Base-by-base conservation (phyloP, 2,888 invertebrate genomes). In the Ichneumoninae sp. region DNA sequence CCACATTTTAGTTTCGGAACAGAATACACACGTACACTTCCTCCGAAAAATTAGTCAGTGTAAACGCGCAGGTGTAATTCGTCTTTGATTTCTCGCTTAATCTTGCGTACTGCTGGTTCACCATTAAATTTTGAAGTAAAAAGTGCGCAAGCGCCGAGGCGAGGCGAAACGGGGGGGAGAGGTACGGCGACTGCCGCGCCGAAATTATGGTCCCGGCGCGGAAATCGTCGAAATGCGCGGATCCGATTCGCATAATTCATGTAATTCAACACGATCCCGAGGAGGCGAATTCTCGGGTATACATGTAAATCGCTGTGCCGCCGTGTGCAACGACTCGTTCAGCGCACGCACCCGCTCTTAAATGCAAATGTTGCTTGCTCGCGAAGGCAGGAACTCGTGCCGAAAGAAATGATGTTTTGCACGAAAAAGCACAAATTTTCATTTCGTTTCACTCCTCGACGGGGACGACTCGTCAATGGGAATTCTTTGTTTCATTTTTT, bases 231-330 rank as follows among this genome's bases (percentile, higher is more conserved):
- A 82, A 85, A 78, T 66, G 69, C 70, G 52, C 60, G 50, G 63
- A 79, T 81, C 83, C 77, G 81, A 80, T 77, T 86, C 79, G 77
- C 77, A 73, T 86, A 86, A 87, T 87, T 68, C 77, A 81, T 85
- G 81, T 84, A 76, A 86, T 86, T 83, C 81, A 63, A 36, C 76
- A n/a, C 22, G 30, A 44, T 63, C n/a, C 63, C 16, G 47, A 30
- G 63, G 63, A 63, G 71, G 63, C 74, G 36, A 65, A 75, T 52
- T 30, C 73, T 16, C 44, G 26, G 54, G 75, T 33, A 76, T 36
- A 71, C 71, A 81, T 84, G 81, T 78, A 86, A 86, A 86, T 83
- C 77, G 68, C 26, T 63, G 66, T 66, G 44, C 69, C 60, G 16
- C n/a, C 36, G 30, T 47, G 54, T 50, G 47, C 47, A 74, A 80